Percentiles rank a stretch among this genome's conserved stretches.
Conservation (phyloP, 2,797 vertebrate genomes). For the Pogoniulus pusillus region DNA sequence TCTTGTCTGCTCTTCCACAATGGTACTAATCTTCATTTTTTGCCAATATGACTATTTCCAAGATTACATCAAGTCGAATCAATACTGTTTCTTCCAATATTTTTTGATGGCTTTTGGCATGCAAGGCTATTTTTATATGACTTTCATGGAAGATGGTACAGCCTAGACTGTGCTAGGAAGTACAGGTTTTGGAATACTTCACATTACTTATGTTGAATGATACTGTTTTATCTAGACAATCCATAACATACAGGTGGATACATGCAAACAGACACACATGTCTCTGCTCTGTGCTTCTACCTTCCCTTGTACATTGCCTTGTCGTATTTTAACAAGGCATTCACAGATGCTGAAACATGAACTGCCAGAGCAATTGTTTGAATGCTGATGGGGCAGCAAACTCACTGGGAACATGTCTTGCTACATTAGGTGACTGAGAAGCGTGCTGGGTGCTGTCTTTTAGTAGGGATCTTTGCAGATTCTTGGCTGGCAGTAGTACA, state of each 20-base stretch:
- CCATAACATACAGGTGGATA: neutral
- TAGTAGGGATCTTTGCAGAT: neutral
- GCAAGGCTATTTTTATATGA: neutral
- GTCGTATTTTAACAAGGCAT: neutral
- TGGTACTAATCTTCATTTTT: neutral
- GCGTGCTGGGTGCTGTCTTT: neutral
- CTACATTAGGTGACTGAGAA: neutral
- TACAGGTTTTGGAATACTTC: neutral
- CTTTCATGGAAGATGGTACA: neutral
- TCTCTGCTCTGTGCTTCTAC: neutral
- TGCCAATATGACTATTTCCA: neutral
- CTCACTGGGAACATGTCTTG: neutral
- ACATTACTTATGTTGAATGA: neutral
- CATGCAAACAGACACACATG: neutral
- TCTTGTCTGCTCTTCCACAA: neutral
- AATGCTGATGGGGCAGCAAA: neutral
- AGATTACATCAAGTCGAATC: neutral
- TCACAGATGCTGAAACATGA: accelerated
- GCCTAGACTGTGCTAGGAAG: neutral
- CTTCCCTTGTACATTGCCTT: neutral
- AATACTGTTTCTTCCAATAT: neutral
- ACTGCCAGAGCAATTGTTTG: neutral
- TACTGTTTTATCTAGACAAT: neutral
- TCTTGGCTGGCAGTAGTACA: neutral
- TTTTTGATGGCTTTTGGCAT: neutral